Percentiles rank a stretch among this genome's conserved stretches.
Evolutionary conservation across 2,113 vertebrate species (phyloP).

Genomic region (Cinclus cinclus): DNA sequence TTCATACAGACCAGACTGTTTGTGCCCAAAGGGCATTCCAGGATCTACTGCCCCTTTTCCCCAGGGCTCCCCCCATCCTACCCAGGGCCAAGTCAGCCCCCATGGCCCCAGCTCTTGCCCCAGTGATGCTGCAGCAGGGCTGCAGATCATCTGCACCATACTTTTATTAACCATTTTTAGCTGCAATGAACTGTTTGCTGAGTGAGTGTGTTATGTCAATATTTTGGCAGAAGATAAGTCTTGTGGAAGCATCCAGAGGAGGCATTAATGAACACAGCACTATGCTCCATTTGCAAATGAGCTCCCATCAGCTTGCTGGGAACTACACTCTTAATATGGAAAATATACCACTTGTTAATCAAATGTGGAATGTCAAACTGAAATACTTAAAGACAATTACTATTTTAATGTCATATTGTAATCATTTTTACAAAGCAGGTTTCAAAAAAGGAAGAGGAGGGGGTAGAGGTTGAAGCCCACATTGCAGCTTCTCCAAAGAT

Average conservation of each 20-base stretch:
- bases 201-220: neutral
- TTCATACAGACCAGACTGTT: neutral
- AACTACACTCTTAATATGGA: neutral
- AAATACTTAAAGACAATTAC: neutral
- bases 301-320: neutral
- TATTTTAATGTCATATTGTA: neutral
- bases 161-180: neutral
- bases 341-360: neutral
- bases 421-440: neutral
- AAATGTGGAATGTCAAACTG: neutral
- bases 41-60: neutral
- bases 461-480: neutral
- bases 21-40: neutral
- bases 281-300: neutral
- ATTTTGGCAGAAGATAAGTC: neutral
- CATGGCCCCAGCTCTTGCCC: rapidly evolving
- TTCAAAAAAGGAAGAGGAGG: neutral
- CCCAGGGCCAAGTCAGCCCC: neutral
- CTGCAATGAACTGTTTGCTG: neutral
- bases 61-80: rapidly evolving
- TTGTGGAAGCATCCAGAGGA: neutral
- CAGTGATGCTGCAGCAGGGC: neutral
- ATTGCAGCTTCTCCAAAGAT: neutral
- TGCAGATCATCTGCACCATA: neutral
- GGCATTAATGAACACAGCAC: neutral